Base-by-base conservation (phyloP, 2,888 invertebrate species). In the Drosophila gaucha region DNA sequence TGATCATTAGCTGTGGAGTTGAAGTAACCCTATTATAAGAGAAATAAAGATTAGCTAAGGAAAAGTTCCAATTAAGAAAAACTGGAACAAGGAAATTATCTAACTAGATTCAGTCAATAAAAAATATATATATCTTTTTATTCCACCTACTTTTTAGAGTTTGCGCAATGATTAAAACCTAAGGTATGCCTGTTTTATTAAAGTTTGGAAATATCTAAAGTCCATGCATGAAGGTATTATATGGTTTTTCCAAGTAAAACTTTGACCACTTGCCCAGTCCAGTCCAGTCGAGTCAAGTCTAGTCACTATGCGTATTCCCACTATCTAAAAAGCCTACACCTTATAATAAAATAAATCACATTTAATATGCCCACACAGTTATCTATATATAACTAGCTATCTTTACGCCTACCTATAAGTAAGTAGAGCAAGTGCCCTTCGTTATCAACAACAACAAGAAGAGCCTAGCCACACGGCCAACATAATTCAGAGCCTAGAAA, bases 351-450 rank as follows among this genome's bases (percentile, higher is more conserved):
- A 67, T 63, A 65, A 58, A 80, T 57, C 56, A 59, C 57, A 63
- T 66, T 80, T 69, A 56, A 59, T 77, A 36, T 64, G 68, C 79
- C 82, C 79, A 79, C 82, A 39, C 63, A 51, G 44, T 50, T 78
- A 73, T 62, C 66, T 79, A 41, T 41, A 10, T 41, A 41, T 56
- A 12, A 8, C 33, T 66, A 66, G 66, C 67, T 84, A 71, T 69
- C 60, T 47, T 24, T 38, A 46, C 57, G 55, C 60, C 72, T 59
- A 64, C 67, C 58, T 36, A 41, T 22, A 22, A 36, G 35, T 72
- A 74, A 78, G 28, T 80, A 51, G 83, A 82, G 83, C 78, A 80
- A 74, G 74, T 78, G 62, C 64, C 43, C 78, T 80, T 75, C 71
- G 55, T 51, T 73, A 62, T 62, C 67, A 46, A 16, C 41, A 30